phyloP scores from a whole-genome alignment of 2,797 vertebrate genomes.

The Podargus strigoides region DNA sequence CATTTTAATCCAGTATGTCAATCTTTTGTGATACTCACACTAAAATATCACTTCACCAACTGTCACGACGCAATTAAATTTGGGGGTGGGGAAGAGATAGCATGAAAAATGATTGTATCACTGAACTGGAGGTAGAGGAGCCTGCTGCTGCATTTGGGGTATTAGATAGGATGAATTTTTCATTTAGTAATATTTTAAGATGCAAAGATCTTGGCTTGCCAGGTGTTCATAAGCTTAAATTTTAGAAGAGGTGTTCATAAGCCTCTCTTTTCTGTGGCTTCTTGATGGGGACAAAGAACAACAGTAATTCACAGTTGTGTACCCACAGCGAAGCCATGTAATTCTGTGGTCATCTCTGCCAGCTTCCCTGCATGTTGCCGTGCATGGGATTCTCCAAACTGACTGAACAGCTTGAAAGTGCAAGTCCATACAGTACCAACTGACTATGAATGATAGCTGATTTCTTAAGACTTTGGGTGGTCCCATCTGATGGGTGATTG shows the following conservation, averaged over 20 bases:
- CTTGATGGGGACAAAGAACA: not conserved
- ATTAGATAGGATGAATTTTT: not conserved
- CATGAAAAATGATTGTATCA: not conserved
- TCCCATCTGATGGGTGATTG: not conserved
- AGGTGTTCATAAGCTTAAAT: not conserved
- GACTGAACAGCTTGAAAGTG: not conserved
- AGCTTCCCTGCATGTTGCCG: not conserved
- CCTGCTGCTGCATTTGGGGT: not conserved
- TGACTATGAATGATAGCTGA: not conserved
- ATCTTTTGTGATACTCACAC: not conserved
- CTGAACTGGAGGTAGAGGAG: not conserved
- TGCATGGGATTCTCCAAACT: not conserved
- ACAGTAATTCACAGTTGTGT: not conserved
- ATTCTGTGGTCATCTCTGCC: not conserved
- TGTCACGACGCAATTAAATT: not conserved
- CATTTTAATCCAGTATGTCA: not conserved
- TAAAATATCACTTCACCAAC: not conserved
- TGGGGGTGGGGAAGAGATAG: not conserved
- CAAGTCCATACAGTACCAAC: not conserved
- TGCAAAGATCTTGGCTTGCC: not conserved
- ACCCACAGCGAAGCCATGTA: fast-evolving
- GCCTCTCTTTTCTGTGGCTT: not conserved
- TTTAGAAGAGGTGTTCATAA: not conserved
- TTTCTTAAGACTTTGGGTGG: not conserved
- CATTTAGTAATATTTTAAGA: not conserved